Conservation (phyloP, 2,113 vertebrate genomes). For the Sus scrofa region DNA sequence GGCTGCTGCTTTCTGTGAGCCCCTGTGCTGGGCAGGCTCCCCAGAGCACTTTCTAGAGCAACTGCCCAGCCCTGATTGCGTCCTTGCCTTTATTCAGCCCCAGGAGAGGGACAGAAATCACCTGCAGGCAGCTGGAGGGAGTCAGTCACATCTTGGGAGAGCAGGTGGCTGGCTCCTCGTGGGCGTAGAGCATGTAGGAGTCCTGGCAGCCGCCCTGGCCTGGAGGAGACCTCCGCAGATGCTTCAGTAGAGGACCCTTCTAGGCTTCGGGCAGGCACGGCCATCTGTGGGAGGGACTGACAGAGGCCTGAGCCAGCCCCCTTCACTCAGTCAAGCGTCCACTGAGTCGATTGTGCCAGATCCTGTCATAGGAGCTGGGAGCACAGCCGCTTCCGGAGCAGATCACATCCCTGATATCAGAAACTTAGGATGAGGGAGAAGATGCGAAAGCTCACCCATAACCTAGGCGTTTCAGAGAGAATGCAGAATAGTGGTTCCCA, state of each 20-base stretch:
- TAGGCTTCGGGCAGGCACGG: neutral
- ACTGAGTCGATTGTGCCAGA: neutral
- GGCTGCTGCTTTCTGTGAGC: neutral
- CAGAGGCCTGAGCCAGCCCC: neutral
- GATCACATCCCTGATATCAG: neutral
- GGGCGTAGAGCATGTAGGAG: neutral
- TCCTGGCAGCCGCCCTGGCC: neutral
- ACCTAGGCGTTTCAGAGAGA: neutral
- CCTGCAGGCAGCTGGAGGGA: neutral
- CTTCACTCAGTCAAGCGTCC: neutral
- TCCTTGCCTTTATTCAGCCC: slow-evolving; percentile 56
- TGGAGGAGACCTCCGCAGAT: neutral
- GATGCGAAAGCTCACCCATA: neutral
- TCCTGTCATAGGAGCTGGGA: rapidly evolving
- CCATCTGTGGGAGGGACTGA: neutral
- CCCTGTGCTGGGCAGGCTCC: neutral
- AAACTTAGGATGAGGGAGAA: neutral
- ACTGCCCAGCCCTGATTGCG: neutral
- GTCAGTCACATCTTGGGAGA: neutral
- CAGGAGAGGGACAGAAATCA: neutral
- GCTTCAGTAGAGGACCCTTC: neutral
- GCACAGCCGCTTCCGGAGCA: rapidly evolving
- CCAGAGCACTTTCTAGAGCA: neutral
- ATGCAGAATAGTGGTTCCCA: neutral
- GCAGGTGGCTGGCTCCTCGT: neutral